A percentile compares a stretch with the other conserved stretches of the same genome.
phyloP scores from a whole-genome alignment of 37 sponge, comb jelly and placozoan species.

The Amphimedon queenslandica region DNA sequence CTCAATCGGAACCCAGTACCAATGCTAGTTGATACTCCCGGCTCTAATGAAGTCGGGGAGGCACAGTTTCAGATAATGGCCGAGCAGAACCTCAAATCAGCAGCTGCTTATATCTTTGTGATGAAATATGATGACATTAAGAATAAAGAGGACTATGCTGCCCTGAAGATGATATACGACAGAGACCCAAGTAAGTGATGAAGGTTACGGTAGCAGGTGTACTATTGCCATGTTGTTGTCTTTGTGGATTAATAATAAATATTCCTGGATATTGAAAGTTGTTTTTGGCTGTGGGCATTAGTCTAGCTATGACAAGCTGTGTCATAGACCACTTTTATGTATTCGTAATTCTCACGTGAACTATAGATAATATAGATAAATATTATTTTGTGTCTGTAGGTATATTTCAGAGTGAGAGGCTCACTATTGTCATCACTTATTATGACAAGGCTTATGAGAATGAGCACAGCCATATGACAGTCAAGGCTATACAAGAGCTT shows the following conservation, averaged over 20 bases:
- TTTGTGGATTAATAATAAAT: too few relatives aligned
- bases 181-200: not conserved
- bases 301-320: too few relatives aligned
- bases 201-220: not conserved
- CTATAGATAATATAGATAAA: too few relatives aligned
- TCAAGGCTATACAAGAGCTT: not conserved
- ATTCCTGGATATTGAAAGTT: too few relatives aligned
- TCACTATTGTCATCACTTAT: constrained; percentile 6
- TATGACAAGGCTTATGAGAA: not conserved
- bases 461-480: not conserved
- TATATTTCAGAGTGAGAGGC: not conserved
- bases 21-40: constrained; percentile 2
- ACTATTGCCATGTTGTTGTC: too few relatives aligned
- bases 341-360: too few relatives aligned
- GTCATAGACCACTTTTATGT: too few relatives aligned
- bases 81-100: not conserved
- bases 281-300: too few relatives aligned
- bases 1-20: too few relatives aligned
- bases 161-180: not conserved
- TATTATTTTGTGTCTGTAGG: not conserved
- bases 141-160: not conserved
- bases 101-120: constrained; percentile 4
- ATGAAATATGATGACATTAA: not conserved
- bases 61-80: not conserved
- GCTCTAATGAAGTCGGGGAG: constrained; percentile 4